These are phyloP conservation scores for Acipenser transmontanus DNA, from an alignment of 2,797 vertebrate genomes.

Conservation along the genomic window DNA sequence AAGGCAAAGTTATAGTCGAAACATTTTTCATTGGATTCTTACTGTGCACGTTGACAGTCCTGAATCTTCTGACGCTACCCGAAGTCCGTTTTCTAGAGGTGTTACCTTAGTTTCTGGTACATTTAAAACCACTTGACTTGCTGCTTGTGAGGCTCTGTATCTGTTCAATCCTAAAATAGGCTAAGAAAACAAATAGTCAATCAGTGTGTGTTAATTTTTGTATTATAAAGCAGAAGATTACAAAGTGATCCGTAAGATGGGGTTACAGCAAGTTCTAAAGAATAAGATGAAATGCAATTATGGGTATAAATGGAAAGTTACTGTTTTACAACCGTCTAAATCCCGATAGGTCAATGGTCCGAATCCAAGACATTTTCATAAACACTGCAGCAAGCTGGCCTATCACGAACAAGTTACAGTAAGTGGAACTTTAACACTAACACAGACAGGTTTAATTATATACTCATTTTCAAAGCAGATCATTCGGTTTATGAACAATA, in stretches of 20 bases:
- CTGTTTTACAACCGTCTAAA: neutral
- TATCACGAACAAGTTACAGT: neutral
- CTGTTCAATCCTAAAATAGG: conserved; percentile 39
- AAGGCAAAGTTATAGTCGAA: no score
- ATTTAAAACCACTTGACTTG: conserved; percentile 74
- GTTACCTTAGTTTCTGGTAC: conserved; percentile 89
- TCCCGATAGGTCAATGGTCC: neutral
- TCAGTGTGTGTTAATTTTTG: neutral
- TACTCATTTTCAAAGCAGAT: neutral
- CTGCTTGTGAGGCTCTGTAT: conserved; percentile 58
- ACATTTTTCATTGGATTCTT: conserved; percentile 27
- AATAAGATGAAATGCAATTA: no score
- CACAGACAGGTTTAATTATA: neutral
- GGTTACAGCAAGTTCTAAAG: neutral
- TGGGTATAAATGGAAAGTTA: neutral
- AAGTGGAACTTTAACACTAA: neutral
- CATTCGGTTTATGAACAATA: neutral
- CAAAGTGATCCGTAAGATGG: neutral
- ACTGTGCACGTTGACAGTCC: conserved; percentile 90
- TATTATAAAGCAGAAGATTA: neutral
- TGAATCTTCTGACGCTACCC: conserved; percentile 92
- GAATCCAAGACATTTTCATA: neutral
- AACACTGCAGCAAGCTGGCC: neutral
- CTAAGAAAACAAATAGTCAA: conserved; percentile 37
- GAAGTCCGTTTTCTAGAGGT: conserved; percentile 77